Evolutionary conservation across 2,888 invertebrate species (phyloP), one percentile per base, ranked within the genome.

Genomic region (Harpalus rubripes): DNA sequence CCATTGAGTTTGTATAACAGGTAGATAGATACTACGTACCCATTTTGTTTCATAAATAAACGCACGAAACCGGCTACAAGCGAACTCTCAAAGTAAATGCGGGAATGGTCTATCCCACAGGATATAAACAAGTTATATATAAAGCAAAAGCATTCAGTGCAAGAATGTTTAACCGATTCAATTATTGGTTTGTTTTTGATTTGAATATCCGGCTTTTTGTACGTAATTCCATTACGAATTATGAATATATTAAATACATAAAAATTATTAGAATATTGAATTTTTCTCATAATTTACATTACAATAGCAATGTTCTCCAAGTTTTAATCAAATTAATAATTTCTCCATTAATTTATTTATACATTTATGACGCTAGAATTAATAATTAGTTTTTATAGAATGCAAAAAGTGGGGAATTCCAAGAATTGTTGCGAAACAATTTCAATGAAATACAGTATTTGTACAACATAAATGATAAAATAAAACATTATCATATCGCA

Each of bases 91-190:
- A 15, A 63, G 12, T 56, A 56, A 68, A 58, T 32, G 65, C 26
- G 6, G 68, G 72, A 72, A 82, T 82, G 74, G 76, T 59, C n/a
- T 39, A 63, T 22, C 61, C 76, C 83, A 16, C 7, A n/a, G 26
- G 59, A 83, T 76, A 76, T 83, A 83, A 83, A 83, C 83, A 83
- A 12, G 83, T 61, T 81, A 81, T 65, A 81, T 81, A 81, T 81
- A 81, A 79, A 81, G 18, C 63, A 7, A 10, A 79, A 81, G 22
- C 52, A 7, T 8, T 65, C 52, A 63, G 59, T 6, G 39, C 26
- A 39, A n/a, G 61, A 79, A 41, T 61, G 59, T 58, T 58, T 59
- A 79, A n/a, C 22, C 32, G 41, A 26, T 58, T 58, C n/a, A 59
- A 72, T 72, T 74, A 44, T 12, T 59, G 63, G 63, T 26, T 26